Evolutionary conservation across 2,113 vertebrate species (phyloP).

Genomic region (Antennarius striatus): DNA sequence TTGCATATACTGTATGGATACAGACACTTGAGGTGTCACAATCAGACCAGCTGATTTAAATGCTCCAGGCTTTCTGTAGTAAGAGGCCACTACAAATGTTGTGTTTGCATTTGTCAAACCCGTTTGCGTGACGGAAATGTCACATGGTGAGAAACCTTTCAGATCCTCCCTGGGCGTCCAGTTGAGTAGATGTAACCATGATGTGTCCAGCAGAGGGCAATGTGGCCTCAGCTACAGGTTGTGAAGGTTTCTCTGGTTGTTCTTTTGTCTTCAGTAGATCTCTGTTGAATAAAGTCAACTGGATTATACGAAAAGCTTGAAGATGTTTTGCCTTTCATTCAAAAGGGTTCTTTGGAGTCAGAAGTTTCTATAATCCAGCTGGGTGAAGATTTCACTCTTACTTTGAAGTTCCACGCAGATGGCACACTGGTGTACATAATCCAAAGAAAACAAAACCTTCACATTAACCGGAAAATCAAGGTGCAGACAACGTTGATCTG

Average conservation of each 20-base stretch:
- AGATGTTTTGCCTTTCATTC: too few relatives aligned
- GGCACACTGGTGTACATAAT: background rate
- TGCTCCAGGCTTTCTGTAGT: constrained; percentile 45
- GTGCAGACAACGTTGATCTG: constrained; percentile 8
- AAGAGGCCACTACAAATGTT: constrained; percentile 12
- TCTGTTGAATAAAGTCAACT: too few relatives aligned
- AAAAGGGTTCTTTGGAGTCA: too few relatives aligned
- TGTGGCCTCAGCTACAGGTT: background rate
- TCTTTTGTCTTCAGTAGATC: background rate
- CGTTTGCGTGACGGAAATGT: background rate
- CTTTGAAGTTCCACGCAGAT: background rate
- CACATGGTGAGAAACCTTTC: background rate
- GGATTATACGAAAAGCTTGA: too few relatives aligned
- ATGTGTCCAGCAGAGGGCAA: constrained; percentile 59
- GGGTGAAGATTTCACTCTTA: background rate
- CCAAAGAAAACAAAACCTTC: constrained; percentile 10
- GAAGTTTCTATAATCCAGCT: background rate
- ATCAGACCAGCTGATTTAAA: constrained; percentile 79
- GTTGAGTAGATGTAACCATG: constrained; percentile 1
- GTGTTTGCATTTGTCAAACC: constrained; percentile 10
- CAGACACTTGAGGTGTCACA: constrained; percentile 35
- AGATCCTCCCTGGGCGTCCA: background rate
- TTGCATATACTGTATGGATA: constrained; percentile 49
- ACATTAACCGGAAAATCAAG: background rate
- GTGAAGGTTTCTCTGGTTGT: background rate